These are phyloP conservation scores for Poecilia velifera DNA, from an alignment of 2,797 vertebrate genomes.

Conservation along the genomic window DNA sequence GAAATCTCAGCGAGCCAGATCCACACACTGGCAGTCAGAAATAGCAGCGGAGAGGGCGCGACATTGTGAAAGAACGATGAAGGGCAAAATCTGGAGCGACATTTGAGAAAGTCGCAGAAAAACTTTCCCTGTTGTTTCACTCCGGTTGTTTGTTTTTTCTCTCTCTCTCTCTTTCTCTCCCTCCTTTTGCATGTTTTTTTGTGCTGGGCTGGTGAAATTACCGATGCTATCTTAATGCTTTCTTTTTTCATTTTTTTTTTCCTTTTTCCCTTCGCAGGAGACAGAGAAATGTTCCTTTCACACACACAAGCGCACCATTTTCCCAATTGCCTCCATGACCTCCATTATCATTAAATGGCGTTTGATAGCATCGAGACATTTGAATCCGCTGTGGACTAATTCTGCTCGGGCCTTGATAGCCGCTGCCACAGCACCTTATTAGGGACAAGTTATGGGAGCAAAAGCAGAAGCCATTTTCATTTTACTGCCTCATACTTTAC, in stretches of 20 bases:
- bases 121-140: constrained; percentile 72
- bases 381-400: constrained; percentile 70
- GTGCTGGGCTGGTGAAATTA: constrained; percentile 65
- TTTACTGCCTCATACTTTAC: constrained; percentile 74
- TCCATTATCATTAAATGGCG: constrained; percentile 70
- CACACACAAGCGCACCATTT: constrained; percentile 42
- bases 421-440: constrained; percentile 70
- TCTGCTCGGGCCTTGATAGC: constrained; percentile 61
- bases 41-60: constrained; percentile 84
- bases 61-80: constrained; percentile 85
- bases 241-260: constrained; percentile 43
- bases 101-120: constrained; percentile 79
- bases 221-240: constrained; percentile 69
- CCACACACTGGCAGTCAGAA: constrained; percentile 85
- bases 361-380: constrained; percentile 74
- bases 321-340: constrained; percentile 70
- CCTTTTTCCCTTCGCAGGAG: constrained; percentile 29
- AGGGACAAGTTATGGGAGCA: constrained; percentile 66
- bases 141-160: constrained; percentile 27
- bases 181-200: constrained; percentile 58
- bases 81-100: constrained; percentile 84
- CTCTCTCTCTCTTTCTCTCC: background rate
- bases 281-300: constrained; percentile 57
- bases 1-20: constrained; percentile 81
- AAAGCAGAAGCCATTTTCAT: constrained; percentile 68